Conservation (phyloP, 2,797 vertebrate genomes). For the Semaprochilodus insignis region DNA sequence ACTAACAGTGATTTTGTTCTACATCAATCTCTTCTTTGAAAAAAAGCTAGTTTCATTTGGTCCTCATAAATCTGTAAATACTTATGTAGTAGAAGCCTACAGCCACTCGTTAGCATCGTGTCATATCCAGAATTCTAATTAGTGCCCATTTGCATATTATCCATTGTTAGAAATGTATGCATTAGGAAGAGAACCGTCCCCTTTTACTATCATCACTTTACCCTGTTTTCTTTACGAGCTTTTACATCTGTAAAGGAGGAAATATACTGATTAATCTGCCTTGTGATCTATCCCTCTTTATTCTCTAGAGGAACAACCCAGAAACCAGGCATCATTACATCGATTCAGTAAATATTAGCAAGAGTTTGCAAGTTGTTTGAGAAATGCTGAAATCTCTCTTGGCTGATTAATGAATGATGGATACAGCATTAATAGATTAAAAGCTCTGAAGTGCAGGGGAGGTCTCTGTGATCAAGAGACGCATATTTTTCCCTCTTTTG, state of each 20-base stretch:
- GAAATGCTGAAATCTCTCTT: conserved; percentile 15
- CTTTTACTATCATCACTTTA: not conserved
- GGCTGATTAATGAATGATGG: conserved; percentile 22
- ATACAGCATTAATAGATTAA: not conserved
- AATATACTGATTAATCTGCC: conserved; percentile 15
- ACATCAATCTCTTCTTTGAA: too few species aligned
- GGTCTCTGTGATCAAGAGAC: not conserved
- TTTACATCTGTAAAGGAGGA: conserved; percentile 16
- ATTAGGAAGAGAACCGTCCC: not conserved
- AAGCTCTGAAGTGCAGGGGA: not conserved
- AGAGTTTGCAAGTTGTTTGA: conserved; percentile 15
- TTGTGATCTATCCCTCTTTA: not conserved
- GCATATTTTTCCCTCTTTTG: not conserved
- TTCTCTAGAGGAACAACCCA: conserved; percentile 30
- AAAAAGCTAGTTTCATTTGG: too few species aligned
- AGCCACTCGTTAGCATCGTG: not conserved
- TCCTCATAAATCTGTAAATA: too few species aligned
- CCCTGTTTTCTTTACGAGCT: not conserved
- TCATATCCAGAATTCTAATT: too few species aligned
- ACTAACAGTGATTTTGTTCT: too few species aligned
- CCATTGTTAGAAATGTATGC: not conserved
- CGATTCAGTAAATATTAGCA: conserved; percentile 36
- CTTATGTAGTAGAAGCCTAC: too few species aligned
- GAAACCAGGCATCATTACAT: conserved; percentile 20
- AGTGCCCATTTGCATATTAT: not conserved